Base-by-base conservation (phyloP, 2,113 vertebrate genomes). In the Lonchura striata region DNA sequence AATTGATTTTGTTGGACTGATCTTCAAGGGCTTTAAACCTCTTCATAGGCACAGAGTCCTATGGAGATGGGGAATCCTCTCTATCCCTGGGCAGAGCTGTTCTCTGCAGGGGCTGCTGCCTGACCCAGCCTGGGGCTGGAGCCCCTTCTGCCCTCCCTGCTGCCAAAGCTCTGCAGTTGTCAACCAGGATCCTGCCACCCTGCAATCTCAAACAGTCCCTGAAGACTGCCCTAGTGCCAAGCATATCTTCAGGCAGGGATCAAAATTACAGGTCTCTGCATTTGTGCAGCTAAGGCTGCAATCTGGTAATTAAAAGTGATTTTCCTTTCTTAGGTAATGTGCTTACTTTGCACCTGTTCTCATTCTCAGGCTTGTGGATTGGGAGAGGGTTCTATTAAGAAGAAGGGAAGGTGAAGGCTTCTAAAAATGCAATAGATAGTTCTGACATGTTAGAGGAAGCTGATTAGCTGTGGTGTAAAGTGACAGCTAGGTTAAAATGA, bases 251-350 rank as follows among this genome's bases (percentile, higher is more conserved):
- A 57, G 39, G 68, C 72, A 91, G 79, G 80, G 72, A 84, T 89
- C 54, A 44, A 22, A 81, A 93, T 83, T 89, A 81, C 64, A 81
- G 54, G 35, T 68, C 41, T 39, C 1, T 5, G 11, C 52, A 21
- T 39, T 94, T 90, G 69, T 83, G 35, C 83, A 76, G 78, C 92
- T 83, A 70, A 90, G 65, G 60, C 68, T 92, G 65, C 53, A 87
- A 89, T 66, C 92, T 86, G 50, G 68, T 85, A 82, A 88, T 96
- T 91, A 82, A 49, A 87, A 83, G 70, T 74, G 63, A 77, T 82
- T 95, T 95, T 85, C 56, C 61, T 86, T 93, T 86, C 65, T 87
- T 39, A 52, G 84, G 79, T 78, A 70, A 74, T 68, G 66, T 75
- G 42, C 39, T 96, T 93, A 35, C 59, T 91, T 91, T 70, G 47